Evolutionary conservation across 2,888 invertebrate genomes (phyloP).

Genomic region (Molanna angustata): DNA sequence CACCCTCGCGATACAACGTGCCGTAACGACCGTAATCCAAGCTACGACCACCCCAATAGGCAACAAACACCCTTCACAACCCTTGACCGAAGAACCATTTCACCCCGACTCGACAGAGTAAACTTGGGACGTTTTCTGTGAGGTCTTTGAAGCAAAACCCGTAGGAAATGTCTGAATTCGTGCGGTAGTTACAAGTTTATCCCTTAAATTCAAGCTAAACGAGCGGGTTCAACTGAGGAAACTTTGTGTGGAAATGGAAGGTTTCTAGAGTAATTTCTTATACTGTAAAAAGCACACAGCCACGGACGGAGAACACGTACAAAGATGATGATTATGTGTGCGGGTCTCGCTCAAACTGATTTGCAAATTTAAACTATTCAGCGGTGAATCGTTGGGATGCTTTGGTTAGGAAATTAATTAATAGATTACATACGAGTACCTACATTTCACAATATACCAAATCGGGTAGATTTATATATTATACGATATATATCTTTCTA

Average conservation of each 20-base stretch:
- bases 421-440: too few relatives aligned
- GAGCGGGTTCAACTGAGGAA: constrained; percentile 10
- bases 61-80: constrained; percentile 12
- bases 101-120: not conserved
- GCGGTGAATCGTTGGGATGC: too few relatives aligned
- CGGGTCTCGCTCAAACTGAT: constrained; percentile 28
- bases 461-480: too few relatives aligned
- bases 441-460: too few relatives aligned
- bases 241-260: constrained; percentile 13
- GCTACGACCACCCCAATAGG: too few relatives aligned
- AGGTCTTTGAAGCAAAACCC: constrained; percentile 15
- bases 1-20: constrained; percentile 27
- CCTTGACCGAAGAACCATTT: constrained; percentile 1
- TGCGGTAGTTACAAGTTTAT: constrained; percentile 17
- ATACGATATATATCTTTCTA: too few relatives aligned
- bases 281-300: too few relatives aligned
- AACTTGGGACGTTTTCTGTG: constrained; percentile 3
- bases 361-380: constrained; percentile 24
- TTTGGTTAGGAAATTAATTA: too few relatives aligned
- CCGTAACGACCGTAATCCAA: too few relatives aligned
- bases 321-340: constrained; percentile 30
- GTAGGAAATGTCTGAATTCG: constrained; percentile 28
- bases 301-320: constrained; percentile 21
- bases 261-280: constrained; percentile 31
- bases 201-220: constrained; percentile 19